Percentiles rank a stretch among this genome's conserved stretches.
Evolutionary conservation across 1,140 invertebrate genomes (phyloP).

Genomic region (Tribolium madens): DNA sequence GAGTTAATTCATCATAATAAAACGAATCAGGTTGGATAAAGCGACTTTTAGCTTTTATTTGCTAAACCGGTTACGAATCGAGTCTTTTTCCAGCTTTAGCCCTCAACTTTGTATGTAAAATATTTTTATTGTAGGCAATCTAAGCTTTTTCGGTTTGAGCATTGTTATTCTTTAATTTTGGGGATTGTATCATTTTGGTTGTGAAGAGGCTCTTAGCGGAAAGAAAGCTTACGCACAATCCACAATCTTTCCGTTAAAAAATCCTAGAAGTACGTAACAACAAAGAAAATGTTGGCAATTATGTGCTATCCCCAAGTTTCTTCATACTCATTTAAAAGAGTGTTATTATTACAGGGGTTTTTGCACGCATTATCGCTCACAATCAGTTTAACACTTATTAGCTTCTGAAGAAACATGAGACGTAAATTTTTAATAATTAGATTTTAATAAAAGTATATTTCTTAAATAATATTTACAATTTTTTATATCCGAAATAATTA

Average conservation of each 20-base stretch:
- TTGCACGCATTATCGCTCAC: conserved; percentile 15
- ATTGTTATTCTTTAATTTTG: conserved; percentile 21
- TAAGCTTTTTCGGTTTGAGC: conserved; percentile 6
- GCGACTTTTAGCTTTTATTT: not conserved
- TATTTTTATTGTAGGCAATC: conserved; percentile 3
- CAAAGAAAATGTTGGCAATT: conserved; percentile 29
- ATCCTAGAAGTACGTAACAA: conserved; percentile 20
- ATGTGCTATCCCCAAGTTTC: conserved; percentile 14
- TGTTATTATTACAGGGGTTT: conserved; percentile 10
- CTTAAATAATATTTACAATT: not conserved
- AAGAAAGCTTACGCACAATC: not conserved
- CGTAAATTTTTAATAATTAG: no score
- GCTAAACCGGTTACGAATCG: not conserved
- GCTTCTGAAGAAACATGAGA: not conserved
- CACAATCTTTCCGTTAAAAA: conserved; percentile 17
- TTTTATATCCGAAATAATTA: conserved; percentile 20
- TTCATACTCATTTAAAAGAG: conserved; percentile 28
- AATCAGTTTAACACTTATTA: not conserved
- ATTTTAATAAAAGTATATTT: no score
- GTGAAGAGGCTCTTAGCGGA: conserved; percentile 9
- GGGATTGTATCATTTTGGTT: conserved; percentile 2
- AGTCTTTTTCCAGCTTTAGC: not conserved
- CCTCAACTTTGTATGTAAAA: not conserved
- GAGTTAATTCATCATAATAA: not conserved
- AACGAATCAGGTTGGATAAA: not conserved